Base-by-base conservation (phyloP, 2,888 invertebrate genomes). In the Hydropsyche betteni region DNA sequence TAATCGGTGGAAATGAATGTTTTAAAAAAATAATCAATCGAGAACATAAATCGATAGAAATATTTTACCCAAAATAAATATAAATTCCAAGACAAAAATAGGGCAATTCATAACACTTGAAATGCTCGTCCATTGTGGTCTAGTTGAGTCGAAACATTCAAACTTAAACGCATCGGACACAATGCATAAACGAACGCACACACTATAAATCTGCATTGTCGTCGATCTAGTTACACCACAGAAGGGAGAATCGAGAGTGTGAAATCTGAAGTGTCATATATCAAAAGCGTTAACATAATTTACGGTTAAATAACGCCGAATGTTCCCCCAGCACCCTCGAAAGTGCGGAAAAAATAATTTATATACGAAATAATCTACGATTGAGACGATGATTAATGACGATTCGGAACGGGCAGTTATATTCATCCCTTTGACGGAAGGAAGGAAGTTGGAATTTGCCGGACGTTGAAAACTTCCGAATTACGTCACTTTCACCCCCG, bases 401-500 rank as follows among this genome's bases (percentile, higher is more conserved):
- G 44, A 8, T 8, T 44, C 44, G 44, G 44, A 44, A 44, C 44
- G 44, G 44, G 7, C 44, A 44, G 44, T 44, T 44, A 44, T 6
- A 10, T 10, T 44, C 44, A 44, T 10, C 44, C 44, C 64, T 8
- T 12, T 36, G 64, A 33, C 64, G 64, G 12, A 34, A 12, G 36
- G 36, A 64, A 8, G 44, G 44, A 44, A 44, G 10, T 44, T 34
- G 36, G 36, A 64, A 64, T 36, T 64, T 64, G 64, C 36, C 64
- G 34, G 64, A 33, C 58, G 64, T 36, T 33, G 55, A 55, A 72
- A 72, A 72, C 34, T 58, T 72, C 72, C 72, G 55, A 36, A 36
- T 72, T 58, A 72, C 72, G 72, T 72, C 72, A 72, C 36, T 34
- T 55, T 36, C 16, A 72, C 58, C 72, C 72, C 50, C 53, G 33